Evolutionary conservation across 2,888 invertebrate genomes (phyloP), one percentile per base, ranked within the genome.

Genomic region (Melikaiella ostensackeni): DNA sequence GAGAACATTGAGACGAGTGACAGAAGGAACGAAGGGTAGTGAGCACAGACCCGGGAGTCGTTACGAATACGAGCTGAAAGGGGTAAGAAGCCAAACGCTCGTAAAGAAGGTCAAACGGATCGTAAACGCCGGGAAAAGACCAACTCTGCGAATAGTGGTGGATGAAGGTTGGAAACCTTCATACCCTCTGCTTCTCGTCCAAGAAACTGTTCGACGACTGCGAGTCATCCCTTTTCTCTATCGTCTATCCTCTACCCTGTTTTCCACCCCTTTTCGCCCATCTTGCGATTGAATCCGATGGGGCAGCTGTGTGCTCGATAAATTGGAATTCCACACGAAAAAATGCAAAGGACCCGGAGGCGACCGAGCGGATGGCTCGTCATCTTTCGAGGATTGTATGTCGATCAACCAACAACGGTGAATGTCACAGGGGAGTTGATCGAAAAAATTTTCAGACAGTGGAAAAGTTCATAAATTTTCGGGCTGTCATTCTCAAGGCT

Each of bases 81-180:
- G 85, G 84, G 86, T 87, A 87, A 86, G 86, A 86, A 87, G 86
- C 83, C 85, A 86, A 87, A 86, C 80, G 86, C 80, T 89, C 90
- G 86, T 88, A 87, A 89, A 89, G 85, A 88, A 87, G 88, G 86
- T 88, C 87, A 88, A 86, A 86, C 85, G 82, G 86, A 82, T 89
- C 88, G 88, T 89, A 89, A 89, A 88, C 83, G 87, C 81, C 75
- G 82, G 81, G 84, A 82, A 85, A 86, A 84, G 82, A 84, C 85
- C 79, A 80, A 79, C 78, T 63, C 81, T 76, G 75, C 76, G 82
- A 81, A 86, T 86, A 79, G 83, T 76, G 77, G 80, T 80, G 79
- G 81, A 85, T 83, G 86, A 83, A 82, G 83, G 83, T 84, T 80
- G 83, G 84, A 86, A 87, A 85, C 46, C 46, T 42, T 46, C 46